A percentile compares a stretch with the other conserved stretches of the same genome.
These are phyloP conservation scores for Sus scrofa DNA, from an alignment of 2,113 vertebrate species.

Conservation along the genomic window DNA sequence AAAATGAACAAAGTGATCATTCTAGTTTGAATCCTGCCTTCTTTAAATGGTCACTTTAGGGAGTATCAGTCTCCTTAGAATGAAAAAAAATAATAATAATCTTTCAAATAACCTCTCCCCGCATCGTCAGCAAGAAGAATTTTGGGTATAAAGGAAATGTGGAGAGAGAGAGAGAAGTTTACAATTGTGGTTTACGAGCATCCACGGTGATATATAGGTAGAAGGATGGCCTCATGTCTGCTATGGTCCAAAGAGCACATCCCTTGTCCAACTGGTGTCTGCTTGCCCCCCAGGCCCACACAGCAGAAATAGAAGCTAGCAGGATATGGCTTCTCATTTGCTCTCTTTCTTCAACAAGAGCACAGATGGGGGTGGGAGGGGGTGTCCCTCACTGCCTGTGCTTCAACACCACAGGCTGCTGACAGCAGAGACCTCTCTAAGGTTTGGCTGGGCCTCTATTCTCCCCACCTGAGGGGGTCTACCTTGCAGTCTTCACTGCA, in stretches of 20 bases:
- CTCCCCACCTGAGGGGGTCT: not conserved
- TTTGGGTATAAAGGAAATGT: not conserved
- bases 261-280: not conserved
- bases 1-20: not conserved
- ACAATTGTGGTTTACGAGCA: not conserved
- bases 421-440: not conserved
- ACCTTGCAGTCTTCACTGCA: not conserved
- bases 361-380: not conserved
- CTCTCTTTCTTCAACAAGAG: not conserved
- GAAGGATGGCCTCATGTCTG: too few relatives aligned
- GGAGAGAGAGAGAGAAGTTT: not conserved
- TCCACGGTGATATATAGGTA: fast-evolving
- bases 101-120: not conserved
- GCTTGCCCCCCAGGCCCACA: not conserved
- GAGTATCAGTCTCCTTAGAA: not conserved
- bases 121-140: not conserved
- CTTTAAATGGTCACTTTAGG: slow-evolving; percentile 1
- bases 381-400: not conserved
- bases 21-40: slow-evolving; percentile 32
- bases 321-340: not conserved
- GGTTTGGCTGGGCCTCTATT: not conserved
- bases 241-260: not conserved
- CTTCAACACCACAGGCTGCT: not conserved
- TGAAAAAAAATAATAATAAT: not conserved
- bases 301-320: not conserved